These are phyloP conservation scores for Nylanderia fulva DNA, from an alignment of 1,140 invertebrate genomes.

Conservation along the genomic window DNA sequence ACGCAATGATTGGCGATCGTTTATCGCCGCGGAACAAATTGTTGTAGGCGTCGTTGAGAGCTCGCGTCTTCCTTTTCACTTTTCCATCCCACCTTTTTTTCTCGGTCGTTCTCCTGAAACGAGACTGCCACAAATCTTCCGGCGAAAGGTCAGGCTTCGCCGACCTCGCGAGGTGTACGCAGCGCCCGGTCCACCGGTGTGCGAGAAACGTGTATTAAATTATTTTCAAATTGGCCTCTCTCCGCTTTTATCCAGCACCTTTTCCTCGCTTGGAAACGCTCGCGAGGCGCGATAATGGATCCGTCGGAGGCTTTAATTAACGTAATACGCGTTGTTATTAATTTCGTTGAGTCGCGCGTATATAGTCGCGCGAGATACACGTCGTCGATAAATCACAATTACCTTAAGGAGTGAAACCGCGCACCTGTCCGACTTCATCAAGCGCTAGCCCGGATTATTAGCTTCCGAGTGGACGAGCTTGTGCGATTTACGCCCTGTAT, in stretches of 20 bases:
- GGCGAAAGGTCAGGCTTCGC: conserved; percentile 47
- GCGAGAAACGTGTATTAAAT: conserved; percentile 59
- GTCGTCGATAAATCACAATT: conserved; percentile 49
- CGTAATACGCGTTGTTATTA: conserved; percentile 61
- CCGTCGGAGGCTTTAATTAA: conserved; percentile 42
- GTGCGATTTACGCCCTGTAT: conserved; percentile 64
- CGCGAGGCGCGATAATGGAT: conserved; percentile 36
- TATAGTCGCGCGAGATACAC: background rate
- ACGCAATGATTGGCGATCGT: conserved; percentile 8
- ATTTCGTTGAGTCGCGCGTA: conserved; percentile 29
- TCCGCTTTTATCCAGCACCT: background rate
- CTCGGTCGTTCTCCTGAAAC: conserved; percentile 48
- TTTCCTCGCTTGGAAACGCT: conserved; percentile 47
- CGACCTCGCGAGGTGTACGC: conserved; percentile 54
- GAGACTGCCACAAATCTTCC: conserved; percentile 65
- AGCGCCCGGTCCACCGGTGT: conserved; percentile 40
- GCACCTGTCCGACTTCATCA: conserved; percentile 67
- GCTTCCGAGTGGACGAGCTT: conserved; percentile 49
- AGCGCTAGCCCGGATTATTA: conserved; percentile 64
- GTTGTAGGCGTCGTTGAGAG: conserved; percentile 9
- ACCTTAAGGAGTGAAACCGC: conserved; percentile 41
- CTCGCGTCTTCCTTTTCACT: conserved; percentile 37
- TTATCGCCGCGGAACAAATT: conserved; percentile 22
- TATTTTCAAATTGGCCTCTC: conserved; percentile 63
- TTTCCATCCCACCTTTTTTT: conserved; percentile 28